phyloP scores from a whole-genome alignment of 2,797 vertebrate genomes.

The Myotis pilosus region DNA sequence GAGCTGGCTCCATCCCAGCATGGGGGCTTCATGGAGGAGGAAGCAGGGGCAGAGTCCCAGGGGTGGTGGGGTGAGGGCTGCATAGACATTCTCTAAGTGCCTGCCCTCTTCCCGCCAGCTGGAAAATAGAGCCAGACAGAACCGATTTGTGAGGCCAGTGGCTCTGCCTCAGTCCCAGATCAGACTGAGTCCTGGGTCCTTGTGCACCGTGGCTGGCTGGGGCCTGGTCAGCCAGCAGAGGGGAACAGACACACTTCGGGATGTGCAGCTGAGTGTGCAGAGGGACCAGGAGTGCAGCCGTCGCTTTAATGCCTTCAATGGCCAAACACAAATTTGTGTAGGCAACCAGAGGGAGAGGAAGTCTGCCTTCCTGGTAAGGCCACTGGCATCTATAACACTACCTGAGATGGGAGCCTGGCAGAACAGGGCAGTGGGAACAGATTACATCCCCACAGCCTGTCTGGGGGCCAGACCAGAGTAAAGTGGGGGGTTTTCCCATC shows the following conservation, averaged over 20 bases:
- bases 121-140: fast-evolving
- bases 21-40: not conserved
- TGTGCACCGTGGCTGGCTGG: slow-evolving; percentile 59
- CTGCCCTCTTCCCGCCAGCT: slow-evolving; percentile 39
- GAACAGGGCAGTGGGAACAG: not conserved
- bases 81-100: not conserved
- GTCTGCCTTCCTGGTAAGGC: slow-evolving; percentile 40
- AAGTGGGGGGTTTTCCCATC: not conserved
- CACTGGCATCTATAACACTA: no score
- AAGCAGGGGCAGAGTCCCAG: no score
- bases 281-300: not conserved
- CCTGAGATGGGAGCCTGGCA: not conserved
- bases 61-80: fast-evolving
- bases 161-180: not conserved
- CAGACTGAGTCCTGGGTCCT: not conserved
- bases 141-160: not conserved
- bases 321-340: slow-evolving; percentile 61
- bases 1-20: fast-evolving
- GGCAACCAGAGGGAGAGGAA: slow-evolving; percentile 24
- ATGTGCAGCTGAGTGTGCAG: slow-evolving; percentile 52
- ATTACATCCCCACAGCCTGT: not conserved
- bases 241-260: not conserved
- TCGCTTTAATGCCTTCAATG: fast-evolving
- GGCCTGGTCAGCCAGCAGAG: not conserved
- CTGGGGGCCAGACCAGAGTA: not conserved